Evolutionary conservation across 1,140 invertebrate genomes (phyloP), one percentile per base, ranked within the genome.

Genomic region (Listronotus oregonensis): DNA sequence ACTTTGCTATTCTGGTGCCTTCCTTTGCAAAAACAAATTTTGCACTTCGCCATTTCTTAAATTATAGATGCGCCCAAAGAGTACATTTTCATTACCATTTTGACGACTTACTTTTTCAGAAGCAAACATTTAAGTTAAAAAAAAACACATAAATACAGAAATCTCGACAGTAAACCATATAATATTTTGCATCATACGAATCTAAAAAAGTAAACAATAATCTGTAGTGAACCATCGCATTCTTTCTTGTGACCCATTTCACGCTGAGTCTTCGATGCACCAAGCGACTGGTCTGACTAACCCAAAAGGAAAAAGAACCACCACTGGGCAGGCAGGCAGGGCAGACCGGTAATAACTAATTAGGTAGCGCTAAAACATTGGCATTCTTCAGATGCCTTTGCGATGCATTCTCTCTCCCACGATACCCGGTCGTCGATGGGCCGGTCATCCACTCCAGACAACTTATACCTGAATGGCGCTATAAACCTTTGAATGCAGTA

Each of bases 311-410:
- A 50, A 57, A 17, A 58, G 40, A 64, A 56, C 62, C 37, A 49
- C 43, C 52, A 46, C 49, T 31, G 62, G 15, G 27, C 50, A 40
- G 62, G 27, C 50, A 40, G 62, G 52, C 62, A 43, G 10, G 54
- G 32, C 46, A 32, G 39, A 37, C n/a, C 63, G 67, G 64, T 66
- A 69, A 64, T 63, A 67, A 68, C 70, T 71, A 71, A 71, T 71
- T 71, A 71, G 65, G 70, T 71, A 71, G 70, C 70, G 70, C 67
- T 71, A 71, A 71, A 71, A 71, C 68, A 71, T 68, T 71, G 63
- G 70, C 70, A 71, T 71, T 69, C 70, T 52, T 67, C 21, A 51
- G 67, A 66, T 64, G 50, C 69, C 58, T 56, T 60, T 57, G 46
- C 44, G 55, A 58, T 55, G 59, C 63, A 64, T 63, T 69, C 61